Conservation (phyloP, 1,140 invertebrate genomes). For the Listronotus oregonensis region DNA sequence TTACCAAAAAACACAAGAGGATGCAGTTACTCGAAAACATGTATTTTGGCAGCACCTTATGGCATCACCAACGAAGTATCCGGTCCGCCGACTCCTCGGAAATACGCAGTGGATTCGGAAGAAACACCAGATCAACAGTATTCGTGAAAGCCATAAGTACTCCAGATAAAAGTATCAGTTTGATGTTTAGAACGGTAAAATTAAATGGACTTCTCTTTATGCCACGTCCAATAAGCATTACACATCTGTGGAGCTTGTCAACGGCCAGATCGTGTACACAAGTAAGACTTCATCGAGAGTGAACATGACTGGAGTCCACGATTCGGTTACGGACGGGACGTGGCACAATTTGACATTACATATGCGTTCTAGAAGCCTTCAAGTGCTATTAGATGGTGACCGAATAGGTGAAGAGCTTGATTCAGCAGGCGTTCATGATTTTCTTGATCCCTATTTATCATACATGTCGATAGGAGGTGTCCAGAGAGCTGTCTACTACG, state of each 20-base stretch:
- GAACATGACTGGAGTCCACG: conserved; percentile 74
- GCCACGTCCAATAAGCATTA: conserved; percentile 86
- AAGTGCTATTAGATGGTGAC: conserved; percentile 71
- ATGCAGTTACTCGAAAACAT: conserved; percentile 82
- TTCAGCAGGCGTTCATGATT: conserved; percentile 83
- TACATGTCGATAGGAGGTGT: conserved; percentile 77
- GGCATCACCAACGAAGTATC: conserved; percentile 56
- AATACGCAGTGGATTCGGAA: not conserved
- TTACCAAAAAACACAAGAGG: conserved; percentile 81
- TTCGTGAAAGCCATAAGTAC: conserved; percentile 47
- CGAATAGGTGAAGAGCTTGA: conserved; percentile 83
- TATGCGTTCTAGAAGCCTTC: conserved; percentile 70
- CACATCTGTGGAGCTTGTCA: conserved; percentile 76
- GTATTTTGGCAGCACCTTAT: conserved; percentile 73
- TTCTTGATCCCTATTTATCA: conserved; percentile 87
- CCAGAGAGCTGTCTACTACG: conserved; percentile 61
- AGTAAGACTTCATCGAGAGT: conserved; percentile 76
- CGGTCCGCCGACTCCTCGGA: too few species aligned
- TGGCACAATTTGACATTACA: conserved; percentile 85
- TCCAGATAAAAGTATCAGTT: conserved; percentile 71
- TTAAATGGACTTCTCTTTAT: conserved; percentile 76
- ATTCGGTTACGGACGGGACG: conserved; percentile 72
- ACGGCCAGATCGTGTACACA: conserved; percentile 74
- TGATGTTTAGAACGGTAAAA: conserved; percentile 82
- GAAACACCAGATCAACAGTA: conserved; percentile 44